phyloP scores from a whole-genome alignment of 2,113 vertebrate species.

The Isichthys henryi region DNA sequence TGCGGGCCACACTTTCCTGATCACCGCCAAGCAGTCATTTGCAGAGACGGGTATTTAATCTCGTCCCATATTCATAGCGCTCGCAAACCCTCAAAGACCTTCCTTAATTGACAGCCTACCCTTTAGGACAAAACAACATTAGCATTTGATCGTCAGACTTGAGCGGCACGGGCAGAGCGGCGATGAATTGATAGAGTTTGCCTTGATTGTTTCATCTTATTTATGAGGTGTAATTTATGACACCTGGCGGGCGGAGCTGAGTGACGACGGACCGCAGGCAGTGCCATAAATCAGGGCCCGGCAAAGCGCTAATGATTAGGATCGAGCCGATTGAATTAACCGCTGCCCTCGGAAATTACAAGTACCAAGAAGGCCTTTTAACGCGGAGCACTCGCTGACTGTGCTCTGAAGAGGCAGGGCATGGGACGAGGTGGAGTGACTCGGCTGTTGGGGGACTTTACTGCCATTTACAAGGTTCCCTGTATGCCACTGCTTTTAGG shows the following conservation, averaged over 20 bases:
- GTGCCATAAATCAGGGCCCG: conserved; percentile 84
- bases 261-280: conserved; percentile 71
- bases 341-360: conserved; percentile 83
- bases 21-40: conserved; percentile 16
- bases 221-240: conserved; percentile 99
- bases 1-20: not conserved
- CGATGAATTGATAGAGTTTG: conserved; percentile 88
- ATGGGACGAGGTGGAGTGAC: conserved; percentile 64
- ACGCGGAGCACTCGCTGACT: conserved; percentile 74
- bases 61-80: conserved; percentile 54
- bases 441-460: conserved; percentile 23
- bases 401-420: conserved; percentile 66
- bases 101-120: conserved; percentile 64
- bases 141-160: conserved; percentile 63
- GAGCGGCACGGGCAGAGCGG: conserved; percentile 67
- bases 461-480: not conserved
- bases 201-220: conserved; percentile 95
- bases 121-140: conserved; percentile 76
- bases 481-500: not conserved
- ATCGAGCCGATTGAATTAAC: conserved; percentile 97
- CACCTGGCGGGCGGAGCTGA: conserved; percentile 78
- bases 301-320: conserved; percentile 81
- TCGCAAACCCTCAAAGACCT: conserved; percentile 42
- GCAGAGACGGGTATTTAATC: conserved; percentile 58
- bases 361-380: conserved; percentile 96